Evolutionary conservation across 2,888 invertebrate genomes (phyloP).

Genomic region (Agrotis puta): DNA sequence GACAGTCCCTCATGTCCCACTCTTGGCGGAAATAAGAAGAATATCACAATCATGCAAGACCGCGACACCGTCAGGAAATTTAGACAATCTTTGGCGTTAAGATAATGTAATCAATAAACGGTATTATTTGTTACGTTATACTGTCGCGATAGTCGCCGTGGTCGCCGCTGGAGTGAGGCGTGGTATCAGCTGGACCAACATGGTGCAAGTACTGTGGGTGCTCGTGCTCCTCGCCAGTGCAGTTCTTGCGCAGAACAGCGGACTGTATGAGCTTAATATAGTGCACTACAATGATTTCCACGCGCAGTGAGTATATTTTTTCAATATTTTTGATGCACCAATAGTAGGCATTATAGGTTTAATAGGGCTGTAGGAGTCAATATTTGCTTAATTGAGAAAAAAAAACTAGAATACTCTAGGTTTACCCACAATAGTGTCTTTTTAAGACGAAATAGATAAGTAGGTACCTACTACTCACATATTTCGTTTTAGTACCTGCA

Average conservation of each 20-base stretch:
- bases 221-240: constrained; percentile 65
- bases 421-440: no score
- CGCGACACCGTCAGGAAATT: constrained; percentile 33
- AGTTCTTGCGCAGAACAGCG: constrained; percentile 69
- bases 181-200: constrained; percentile 28
- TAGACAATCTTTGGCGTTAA: constrained; percentile 21
- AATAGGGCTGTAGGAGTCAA: no score
- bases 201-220: constrained; percentile 64
- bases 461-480: no score
- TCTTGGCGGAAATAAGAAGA: not conserved
- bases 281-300: constrained; percentile 91
- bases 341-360: no score
- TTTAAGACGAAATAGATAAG: no score
- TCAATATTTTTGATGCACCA: not conserved
- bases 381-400: no score
- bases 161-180: not conserved
- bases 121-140: constrained; percentile 41
- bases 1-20: no score
- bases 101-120: constrained; percentile 43
- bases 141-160: constrained; percentile 21
- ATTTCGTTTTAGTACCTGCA: no score
- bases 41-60: not conserved
- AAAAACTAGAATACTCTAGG: no score
- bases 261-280: constrained; percentile 81
- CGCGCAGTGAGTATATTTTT: constrained; percentile 86